Base-by-base conservation (phyloP, 2,888 invertebrate genomes). In the Boloria selene region DNA sequence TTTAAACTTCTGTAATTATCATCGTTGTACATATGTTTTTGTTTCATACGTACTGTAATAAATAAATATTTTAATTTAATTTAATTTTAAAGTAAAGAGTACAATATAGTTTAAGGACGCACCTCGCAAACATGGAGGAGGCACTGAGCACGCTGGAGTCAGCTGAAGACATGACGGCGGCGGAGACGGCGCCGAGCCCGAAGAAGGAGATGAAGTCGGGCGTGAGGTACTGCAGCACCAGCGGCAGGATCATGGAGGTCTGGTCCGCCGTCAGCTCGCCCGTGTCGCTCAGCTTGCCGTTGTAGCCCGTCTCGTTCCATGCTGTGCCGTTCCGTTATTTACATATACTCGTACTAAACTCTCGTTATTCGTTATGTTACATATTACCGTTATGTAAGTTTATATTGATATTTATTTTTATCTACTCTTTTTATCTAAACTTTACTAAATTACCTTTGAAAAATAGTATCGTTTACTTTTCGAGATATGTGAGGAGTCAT, bases 151-250 rank as follows among this genome's bases (percentile, higher is more conserved):
- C 98, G 75, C 99, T 99, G 62, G 99, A 99, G 89, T 99, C 99
- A 0, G 99, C 99, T 0, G 99, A 99, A 47, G 99, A 99, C 99
- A 99, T 99, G 72, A 99, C 99, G 18, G 99, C 99, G 1, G 99
- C 99, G 0, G 99, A 99, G 7, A 99, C 98, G 7, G 99, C 99
- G 0, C 99, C 99, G 72, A 99, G 94, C 7, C 99, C 99, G 83
- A 99, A 97, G 93, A 99, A 99, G 3, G 99, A 97, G 31, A 99
- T 97, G 86, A 97, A 97, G 84, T 96, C 95, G 0, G 99, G 99
- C 10, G 99, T 99, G 62, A 99, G 93, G 85, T 98, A 97, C 88
- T 99, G 99, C 79, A 99, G 93, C 55, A 99, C 99, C 95, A 99
- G 95, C 54, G 99, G 99, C 74, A 99, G 93, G 76, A 99, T 98